Conservation (phyloP, 2,113 vertebrate genomes). For the Scalopus aquaticus region DNA sequence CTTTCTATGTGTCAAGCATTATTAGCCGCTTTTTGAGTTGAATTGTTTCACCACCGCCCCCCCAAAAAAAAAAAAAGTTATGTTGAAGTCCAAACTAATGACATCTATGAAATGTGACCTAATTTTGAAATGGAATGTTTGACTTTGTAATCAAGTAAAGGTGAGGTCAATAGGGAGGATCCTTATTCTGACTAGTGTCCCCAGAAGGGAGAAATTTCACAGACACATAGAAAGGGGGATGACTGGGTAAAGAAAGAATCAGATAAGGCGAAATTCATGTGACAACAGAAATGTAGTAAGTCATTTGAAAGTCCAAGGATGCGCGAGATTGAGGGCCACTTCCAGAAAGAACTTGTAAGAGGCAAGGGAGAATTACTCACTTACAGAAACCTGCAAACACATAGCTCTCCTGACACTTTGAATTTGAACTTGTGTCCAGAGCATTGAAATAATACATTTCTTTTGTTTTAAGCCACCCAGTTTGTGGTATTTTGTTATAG, state of each 20-base stretch:
- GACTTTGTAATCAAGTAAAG: neutral
- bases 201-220: neutral
- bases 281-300: neutral
- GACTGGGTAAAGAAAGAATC: neutral
- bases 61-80: neutral
- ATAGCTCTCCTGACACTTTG: neutral
- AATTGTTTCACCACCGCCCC: neutral
- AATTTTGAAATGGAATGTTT: neutral
- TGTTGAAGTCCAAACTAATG: neutral
- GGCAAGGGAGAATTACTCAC: neutral
- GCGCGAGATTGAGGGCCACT: neutral
- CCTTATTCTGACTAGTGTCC: neutral
- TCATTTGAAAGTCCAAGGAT: neutral
- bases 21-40: neutral
- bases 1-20: neutral
- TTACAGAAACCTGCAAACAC: neutral
- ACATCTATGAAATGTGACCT: neutral
- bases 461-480: neutral
- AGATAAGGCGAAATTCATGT: neutral
- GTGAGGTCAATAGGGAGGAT: too few relatives aligned
- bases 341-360: neutral
- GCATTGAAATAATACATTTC: neutral
- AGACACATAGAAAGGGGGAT: neutral
- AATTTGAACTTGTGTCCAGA: neutral
- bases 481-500: neutral